Conservation (phyloP, 2,797 vertebrate species). For the Vultur gryphus region DNA sequence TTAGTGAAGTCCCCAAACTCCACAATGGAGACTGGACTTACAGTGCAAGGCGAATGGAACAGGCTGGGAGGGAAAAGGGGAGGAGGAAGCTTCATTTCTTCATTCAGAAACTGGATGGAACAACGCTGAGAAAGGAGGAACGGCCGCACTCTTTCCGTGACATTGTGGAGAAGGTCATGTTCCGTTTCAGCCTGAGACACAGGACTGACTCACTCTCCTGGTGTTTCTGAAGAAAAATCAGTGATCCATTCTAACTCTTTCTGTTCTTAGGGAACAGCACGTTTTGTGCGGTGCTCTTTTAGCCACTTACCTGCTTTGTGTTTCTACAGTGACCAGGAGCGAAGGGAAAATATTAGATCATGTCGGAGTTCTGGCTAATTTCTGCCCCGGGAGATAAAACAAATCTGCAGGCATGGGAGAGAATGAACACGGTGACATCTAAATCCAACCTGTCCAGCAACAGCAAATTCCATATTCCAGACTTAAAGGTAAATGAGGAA, state of each 20-base stretch:
- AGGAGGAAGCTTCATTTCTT: slow-evolving; percentile 2
- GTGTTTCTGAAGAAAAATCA: neutral
- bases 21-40: neutral
- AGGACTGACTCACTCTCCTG: slow-evolving; percentile 2
- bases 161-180: slow-evolving; percentile 38
- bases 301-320: neutral
- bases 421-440: slow-evolving; percentile 82
- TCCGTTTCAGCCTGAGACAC: neutral
- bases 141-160: neutral
- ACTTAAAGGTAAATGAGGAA: slow-evolving; percentile 85
- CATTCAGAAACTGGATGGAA: slow-evolving; percentile 15
- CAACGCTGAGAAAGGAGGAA: neutral
- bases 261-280: neutral
- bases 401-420: slow-evolving; percentile 85
- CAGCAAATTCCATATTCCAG: slow-evolving; percentile 89
- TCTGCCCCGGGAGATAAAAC: slow-evolving; percentile 91
- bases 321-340: slow-evolving; percentile 4
- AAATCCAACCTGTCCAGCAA: slow-evolving; percentile 85
- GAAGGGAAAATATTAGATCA: slow-evolving; percentile 56
- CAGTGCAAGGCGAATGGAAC: accelerated
- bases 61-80: neutral
- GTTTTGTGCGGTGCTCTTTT: neutral
- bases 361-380: slow-evolving; percentile 93
- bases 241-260: neutral
- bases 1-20: neutral